A percentile compares a stretch with the other conserved stretches of the same genome.
Conservation (phyloP, 2,113 vertebrate species). For the Microcebus jonahi region DNA sequence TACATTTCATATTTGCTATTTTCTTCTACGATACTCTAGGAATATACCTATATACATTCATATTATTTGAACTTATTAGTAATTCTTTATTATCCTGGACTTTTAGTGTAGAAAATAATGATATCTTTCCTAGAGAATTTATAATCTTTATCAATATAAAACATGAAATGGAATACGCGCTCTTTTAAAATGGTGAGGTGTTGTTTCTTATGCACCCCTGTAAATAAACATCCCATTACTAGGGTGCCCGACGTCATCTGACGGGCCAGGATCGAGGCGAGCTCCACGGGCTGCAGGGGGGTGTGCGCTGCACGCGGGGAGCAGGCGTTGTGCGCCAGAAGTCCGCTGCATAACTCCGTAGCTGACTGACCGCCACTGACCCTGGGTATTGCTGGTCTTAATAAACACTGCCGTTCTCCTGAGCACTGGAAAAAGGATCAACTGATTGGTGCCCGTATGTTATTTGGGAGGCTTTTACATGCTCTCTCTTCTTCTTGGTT, state of each 20-base stretch:
- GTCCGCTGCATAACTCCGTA: no score
- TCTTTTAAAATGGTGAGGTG: background rate
- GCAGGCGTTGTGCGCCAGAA: background rate
- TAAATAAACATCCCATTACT: background rate
- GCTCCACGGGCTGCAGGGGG: no score
- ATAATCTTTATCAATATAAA: background rate
- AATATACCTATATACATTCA: accelerated
- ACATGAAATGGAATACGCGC: background rate
- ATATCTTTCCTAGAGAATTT: background rate
- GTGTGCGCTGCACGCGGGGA: accelerated
- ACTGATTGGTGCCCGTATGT: background rate
- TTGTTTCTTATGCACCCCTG: background rate
- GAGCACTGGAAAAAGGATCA: background rate
- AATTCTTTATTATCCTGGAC: background rate
- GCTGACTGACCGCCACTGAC: no score
- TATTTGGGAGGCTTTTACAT: background rate
- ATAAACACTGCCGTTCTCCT: background rate
- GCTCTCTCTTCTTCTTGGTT: conserved; percentile 7
- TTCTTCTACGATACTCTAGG: background rate
- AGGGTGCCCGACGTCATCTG: background rate
- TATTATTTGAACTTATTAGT: background rate
- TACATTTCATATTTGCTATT: background rate
- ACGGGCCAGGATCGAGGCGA: background rate
- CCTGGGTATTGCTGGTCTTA: background rate
- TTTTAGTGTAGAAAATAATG: background rate